Evolutionary conservation across 2,888 invertebrate genomes (phyloP).

Genomic region (Clunio marinus): DNA sequence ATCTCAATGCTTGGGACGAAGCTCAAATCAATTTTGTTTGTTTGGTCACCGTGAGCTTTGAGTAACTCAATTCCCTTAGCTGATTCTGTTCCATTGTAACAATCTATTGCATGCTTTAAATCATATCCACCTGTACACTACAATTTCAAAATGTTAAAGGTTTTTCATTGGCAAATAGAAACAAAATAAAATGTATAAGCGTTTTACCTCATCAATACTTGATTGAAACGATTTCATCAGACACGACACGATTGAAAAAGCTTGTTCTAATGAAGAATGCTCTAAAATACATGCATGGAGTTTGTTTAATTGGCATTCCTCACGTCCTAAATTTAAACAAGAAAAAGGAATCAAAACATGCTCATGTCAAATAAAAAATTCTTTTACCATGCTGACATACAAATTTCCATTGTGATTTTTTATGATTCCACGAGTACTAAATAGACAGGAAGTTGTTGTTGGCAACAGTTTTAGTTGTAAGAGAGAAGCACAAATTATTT

Average conservation of each 20-base stretch:
- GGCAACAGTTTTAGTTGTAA: not conserved
- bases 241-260: slow-evolving; percentile 47
- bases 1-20: slow-evolving; percentile 48
- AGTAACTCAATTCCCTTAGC: slow-evolving; percentile 46
- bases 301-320: slow-evolving; percentile 49
- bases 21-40: slow-evolving; percentile 44
- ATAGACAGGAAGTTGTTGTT: too few species aligned
- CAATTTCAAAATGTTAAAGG: not conserved
- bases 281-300: slow-evolving; percentile 49
- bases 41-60: slow-evolving; percentile 46
- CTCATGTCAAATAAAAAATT: too few species aligned
- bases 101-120: not conserved
- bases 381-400: slow-evolving; percentile 18
- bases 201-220: slow-evolving; percentile 16
- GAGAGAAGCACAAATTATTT: not conserved
- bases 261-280: slow-evolving; percentile 42
- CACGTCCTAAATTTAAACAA: too few species aligned
- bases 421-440: slow-evolving; percentile 16
- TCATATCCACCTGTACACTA: slow-evolving; percentile 21
- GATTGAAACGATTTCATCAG: slow-evolving; percentile 43
- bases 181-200: not conserved
- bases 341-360: too few species aligned
- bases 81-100: slow-evolving; percentile 33
- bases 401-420: slow-evolving; percentile 21
- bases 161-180: not conserved